These are phyloP conservation scores for Adineta ricciae DNA, from an alignment of 2,888 invertebrate genomes.

Conservation along the genomic window DNA sequence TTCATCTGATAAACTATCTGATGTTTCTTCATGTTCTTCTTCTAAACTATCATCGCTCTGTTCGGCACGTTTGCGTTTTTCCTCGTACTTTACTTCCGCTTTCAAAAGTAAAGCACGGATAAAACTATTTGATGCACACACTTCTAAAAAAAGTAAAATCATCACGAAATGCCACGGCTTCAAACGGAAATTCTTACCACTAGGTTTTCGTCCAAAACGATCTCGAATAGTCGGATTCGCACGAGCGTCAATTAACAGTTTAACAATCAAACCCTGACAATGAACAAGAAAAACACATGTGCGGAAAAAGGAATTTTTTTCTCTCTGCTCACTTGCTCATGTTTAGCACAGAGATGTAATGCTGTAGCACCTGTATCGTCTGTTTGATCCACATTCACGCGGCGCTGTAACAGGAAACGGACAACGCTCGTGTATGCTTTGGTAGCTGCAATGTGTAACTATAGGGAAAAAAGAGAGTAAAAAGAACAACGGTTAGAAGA, in stretches of 20 bases:
- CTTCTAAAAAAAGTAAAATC: not conserved
- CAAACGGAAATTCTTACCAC: not conserved
- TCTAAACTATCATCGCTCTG: constrained; percentile 7
- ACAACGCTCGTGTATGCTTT: constrained; percentile 2
- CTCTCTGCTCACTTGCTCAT: not conserved
- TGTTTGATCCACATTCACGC: not conserved
- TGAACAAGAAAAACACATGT: not conserved
- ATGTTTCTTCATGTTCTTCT: not conserved
- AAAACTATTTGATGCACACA: not conserved
- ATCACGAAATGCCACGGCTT: too few species aligned
- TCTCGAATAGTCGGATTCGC: not conserved
- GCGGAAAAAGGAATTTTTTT: not conserved
- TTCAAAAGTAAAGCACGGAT: not conserved
- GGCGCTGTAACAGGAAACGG: not conserved
- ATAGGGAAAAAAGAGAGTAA: too few species aligned
- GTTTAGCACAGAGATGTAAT: constrained; percentile 4
- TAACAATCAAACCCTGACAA: not conserved
- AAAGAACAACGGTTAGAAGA: not conserved
- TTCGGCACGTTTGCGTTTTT: constrained; percentile 1
- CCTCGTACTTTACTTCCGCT: not conserved
- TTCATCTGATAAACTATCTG: not conserved
- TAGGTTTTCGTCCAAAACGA: not conserved
- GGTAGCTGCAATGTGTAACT: constrained; percentile 1
- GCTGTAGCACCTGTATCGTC: constrained; percentile 4
- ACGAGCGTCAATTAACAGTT: not conserved